phyloP scores from a whole-genome alignment of 2,797 vertebrate species.

The Brotula barbata region DNA sequence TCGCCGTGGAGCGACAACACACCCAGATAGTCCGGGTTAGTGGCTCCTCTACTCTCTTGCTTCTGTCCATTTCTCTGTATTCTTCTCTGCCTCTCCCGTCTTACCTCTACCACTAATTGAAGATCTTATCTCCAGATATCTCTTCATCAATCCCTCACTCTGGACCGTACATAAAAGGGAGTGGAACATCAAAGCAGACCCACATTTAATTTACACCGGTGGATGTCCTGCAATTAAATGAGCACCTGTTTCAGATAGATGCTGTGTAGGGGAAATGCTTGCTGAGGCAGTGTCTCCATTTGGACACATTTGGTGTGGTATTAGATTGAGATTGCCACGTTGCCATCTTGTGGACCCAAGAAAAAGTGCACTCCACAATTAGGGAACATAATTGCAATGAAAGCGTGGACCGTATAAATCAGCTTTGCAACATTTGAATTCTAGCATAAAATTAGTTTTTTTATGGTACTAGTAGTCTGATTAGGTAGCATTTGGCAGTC shows the following conservation, averaged over 20 bases:
- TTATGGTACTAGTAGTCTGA: too few relatives aligned
- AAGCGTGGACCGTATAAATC: slow-evolving; percentile 38
- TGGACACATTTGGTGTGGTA: slow-evolving; percentile 39
- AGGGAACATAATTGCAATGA: slow-evolving; percentile 22
- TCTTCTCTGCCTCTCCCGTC: background rate
- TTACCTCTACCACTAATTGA: slow-evolving; percentile 26
- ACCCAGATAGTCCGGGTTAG: slow-evolving; percentile 98
- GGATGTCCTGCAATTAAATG: slow-evolving; percentile 69
- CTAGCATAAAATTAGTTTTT: slow-evolving; percentile 43
- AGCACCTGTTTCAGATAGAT: slow-evolving; percentile 60
- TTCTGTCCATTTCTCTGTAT: slow-evolving; percentile 16
- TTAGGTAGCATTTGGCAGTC: slow-evolving; percentile 7
- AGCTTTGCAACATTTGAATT: slow-evolving; percentile 46
- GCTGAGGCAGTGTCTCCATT: slow-evolving; percentile 43
- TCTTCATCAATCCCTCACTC: slow-evolving; percentile 27
- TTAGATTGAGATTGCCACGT: slow-evolving; percentile 66
- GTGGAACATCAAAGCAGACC: slow-evolving; percentile 31
- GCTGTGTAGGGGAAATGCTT: slow-evolving; percentile 52
- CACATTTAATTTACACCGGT: slow-evolving; percentile 57
- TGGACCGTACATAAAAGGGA: slow-evolving; percentile 35
- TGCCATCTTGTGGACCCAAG: slow-evolving; percentile 80
- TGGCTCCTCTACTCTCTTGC: slow-evolving; percentile 27
- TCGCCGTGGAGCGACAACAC: slow-evolving; percentile 97
- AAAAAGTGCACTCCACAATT: slow-evolving; percentile 65
- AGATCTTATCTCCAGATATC: slow-evolving; percentile 42